Base-by-base conservation (phyloP, 2,113 vertebrate genomes). In the Glaucomys volans region DNA sequence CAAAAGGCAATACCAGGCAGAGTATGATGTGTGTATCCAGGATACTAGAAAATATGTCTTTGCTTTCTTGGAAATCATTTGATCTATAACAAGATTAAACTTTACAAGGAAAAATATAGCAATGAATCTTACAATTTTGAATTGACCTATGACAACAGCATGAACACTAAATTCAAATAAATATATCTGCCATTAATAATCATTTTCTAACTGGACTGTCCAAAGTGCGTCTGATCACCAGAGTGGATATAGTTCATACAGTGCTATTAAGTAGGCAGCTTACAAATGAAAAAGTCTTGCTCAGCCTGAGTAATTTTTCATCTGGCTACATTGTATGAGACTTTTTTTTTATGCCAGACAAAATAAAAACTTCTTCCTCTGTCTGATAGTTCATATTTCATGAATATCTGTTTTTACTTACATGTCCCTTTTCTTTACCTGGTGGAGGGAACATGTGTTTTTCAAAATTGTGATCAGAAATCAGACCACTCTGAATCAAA, bases 381-480 rank as follows among this genome's bases (percentile, higher is more conserved):
- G 54, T 22, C 28, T 47, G 50, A 30, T 28, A 28, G 26, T 87
- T 85, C 54, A 71, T 30, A 79, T n/a, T 83, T 83, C 54, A 92
- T 66, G 28, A 94, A 67, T n/a, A 59, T 83, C 52, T 87, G 42
- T 14, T 72, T 94, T 59, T 57, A 90, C 4, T 87, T 71, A 30
- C 20, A 77, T 74, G 11, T 30, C 67, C 8, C 13, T 30, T 10
- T 26, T 24, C 3, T 18, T 0, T 35, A 14, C 20, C 26, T 44
- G 6, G 54, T 57, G 20, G 54, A n/a, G 75, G 77, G 47, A 80
- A 14, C 9, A n/a, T 11, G 9, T 16, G 9, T 20, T 90, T 93
- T 95, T 88, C 26, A 44, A 87, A 92, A 93, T 4, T 44, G 22
- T 80, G 24, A 11, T 77, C 35, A 72, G 35, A 96, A 95, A 76